Evolutionary conservation across 2,888 invertebrate species (phyloP).

Genomic region (Cantharis nigra): DNA sequence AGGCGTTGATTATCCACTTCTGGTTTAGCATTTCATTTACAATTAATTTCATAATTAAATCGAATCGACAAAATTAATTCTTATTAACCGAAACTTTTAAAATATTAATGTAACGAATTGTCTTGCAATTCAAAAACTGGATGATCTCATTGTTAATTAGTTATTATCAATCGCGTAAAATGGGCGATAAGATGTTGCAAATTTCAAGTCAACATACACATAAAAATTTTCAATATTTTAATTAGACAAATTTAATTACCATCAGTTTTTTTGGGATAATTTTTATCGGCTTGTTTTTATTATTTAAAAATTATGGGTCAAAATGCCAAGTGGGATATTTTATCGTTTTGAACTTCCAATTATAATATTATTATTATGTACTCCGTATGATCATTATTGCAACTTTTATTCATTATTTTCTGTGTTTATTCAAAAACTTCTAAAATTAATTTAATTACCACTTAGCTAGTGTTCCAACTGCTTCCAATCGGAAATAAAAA

Average conservation of each 20-base stretch:
- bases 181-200: neutral
- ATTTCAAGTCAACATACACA: neutral
- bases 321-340: neutral
- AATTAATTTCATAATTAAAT: neutral
- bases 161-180: slow-evolving; percentile 1
- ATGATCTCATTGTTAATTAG: neutral
- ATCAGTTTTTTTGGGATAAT: neutral
- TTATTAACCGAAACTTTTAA: neutral
- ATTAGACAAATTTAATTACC: neutral
- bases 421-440: neutral
- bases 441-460: neutral
- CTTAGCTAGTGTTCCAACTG: neutral
- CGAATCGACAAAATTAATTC: neutral
- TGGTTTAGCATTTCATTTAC: neutral
- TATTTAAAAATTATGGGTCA: neutral
- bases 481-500: neutral
- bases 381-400: neutral
- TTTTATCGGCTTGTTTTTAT: neutral
- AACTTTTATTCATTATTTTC: neutral
- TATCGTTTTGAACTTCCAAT: neutral
- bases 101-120: neutral
- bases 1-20: neutral
- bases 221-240: neutral
- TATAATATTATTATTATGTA: neutral
- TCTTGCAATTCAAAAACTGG: neutral